phyloP scores from a whole-genome alignment of 2,888 invertebrate species.

The Drosophila anomalata region DNA sequence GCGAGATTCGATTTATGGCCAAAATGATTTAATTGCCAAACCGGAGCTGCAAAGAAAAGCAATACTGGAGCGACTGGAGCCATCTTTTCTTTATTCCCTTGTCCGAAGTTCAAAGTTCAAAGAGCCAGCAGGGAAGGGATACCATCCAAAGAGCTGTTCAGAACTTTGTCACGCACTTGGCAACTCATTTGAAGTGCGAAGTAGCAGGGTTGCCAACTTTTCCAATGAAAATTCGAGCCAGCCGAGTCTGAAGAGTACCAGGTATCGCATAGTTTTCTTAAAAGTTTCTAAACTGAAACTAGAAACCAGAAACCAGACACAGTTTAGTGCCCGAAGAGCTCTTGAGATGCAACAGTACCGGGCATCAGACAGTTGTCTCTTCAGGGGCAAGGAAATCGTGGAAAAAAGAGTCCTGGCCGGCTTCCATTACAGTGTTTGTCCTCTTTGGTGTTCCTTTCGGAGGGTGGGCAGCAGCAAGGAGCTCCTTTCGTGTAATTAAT shows the following conservation, averaged over 20 bases:
- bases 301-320: too few species aligned
- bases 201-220: background rate
- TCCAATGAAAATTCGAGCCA: background rate
- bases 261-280: too few species aligned
- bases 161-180: conserved; percentile 38
- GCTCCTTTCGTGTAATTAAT: conserved; percentile 47
- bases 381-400: too few species aligned
- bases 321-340: too few species aligned
- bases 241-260: background rate
- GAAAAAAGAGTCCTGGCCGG: background rate
- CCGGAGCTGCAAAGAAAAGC: conserved; percentile 37
- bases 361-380: too few species aligned
- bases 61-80: background rate
- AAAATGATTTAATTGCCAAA: conserved; percentile 76
- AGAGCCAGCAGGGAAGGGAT: background rate
- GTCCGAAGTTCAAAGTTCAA: conserved; percentile 27
- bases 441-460: conserved; percentile 1
- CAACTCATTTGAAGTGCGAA: conserved; percentile 43
- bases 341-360: too few species aligned
- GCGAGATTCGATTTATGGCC: conserved; percentile 68
- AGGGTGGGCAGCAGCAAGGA: background rate
- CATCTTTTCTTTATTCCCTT: background rate
- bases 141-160: conserved; percentile 8
- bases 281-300: too few species aligned
- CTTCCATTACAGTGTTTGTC: conserved; percentile 25